Conservation (phyloP, 2,113 vertebrate species). For the Bostrychus sinensis region DNA sequence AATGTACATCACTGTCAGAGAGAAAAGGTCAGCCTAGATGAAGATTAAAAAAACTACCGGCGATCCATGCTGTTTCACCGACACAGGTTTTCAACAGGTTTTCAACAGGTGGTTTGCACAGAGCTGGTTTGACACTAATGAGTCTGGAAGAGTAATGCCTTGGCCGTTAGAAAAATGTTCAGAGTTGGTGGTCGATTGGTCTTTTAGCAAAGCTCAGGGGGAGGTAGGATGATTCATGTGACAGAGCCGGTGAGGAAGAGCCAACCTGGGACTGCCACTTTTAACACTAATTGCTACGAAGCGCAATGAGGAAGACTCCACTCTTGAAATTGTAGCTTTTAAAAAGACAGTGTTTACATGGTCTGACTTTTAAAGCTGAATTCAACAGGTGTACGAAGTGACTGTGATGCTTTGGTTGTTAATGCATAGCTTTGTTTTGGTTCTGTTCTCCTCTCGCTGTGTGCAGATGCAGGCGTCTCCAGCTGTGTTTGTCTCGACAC, state of each 20-base stretch:
- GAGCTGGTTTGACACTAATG: slow-evolving; percentile 48
- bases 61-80: not conserved
- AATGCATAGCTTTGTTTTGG: not conserved
- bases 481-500: slow-evolving; percentile 54
- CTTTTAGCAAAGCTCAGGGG: slow-evolving; percentile 37
- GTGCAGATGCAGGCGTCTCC: not conserved
- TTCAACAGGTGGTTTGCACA: slow-evolving; percentile 71
- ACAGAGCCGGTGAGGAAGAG: slow-evolving; percentile 19
- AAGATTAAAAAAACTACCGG: slow-evolving; percentile 21
- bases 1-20: slow-evolving; percentile 19
- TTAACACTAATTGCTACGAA: slow-evolving; percentile 42
- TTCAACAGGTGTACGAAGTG: not conserved
- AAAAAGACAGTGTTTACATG: not conserved
- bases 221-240: slow-evolving; percentile 48
- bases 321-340: not conserved
- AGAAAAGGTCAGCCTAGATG: slow-evolving; percentile 26
- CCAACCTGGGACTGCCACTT: slow-evolving; percentile 52
- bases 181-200: slow-evolving; percentile 43
- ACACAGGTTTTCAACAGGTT: not conserved
- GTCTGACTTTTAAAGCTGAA: slow-evolving; percentile 11
- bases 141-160: slow-evolving; percentile 36
- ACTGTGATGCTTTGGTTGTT: not conserved
- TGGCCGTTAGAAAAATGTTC: slow-evolving; percentile 32
- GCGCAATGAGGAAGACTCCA: not conserved
- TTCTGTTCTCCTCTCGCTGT: not conserved